phyloP scores from a whole-genome alignment of 2,113 vertebrate species.

The Chionodraco myersi region DNA sequence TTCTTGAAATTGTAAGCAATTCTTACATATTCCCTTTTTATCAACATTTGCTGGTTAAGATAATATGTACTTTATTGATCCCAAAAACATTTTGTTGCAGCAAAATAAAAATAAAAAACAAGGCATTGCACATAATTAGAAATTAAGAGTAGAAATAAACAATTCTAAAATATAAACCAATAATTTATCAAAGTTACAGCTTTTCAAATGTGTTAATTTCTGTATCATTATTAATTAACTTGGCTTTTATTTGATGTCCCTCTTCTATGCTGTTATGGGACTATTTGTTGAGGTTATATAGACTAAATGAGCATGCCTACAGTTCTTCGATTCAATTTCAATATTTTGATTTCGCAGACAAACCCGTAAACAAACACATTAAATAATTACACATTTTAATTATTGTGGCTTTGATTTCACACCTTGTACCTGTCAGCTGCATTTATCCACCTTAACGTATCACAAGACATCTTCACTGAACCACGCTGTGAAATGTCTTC shows the following conservation, averaged over 20 bases:
- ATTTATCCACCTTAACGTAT: neutral
- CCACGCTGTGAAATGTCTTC: constrained; percentile 6
- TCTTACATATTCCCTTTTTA: neutral
- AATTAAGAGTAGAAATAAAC: too few relatives aligned
- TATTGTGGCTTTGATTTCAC: neutral
- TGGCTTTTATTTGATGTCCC: neutral
- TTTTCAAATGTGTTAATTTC: neutral
- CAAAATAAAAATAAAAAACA: too few relatives aligned
- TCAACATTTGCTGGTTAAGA: neutral
- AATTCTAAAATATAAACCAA: too few relatives aligned
- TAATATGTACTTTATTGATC: too few relatives aligned
- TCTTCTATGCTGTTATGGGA: neutral
- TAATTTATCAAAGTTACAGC: too few relatives aligned
- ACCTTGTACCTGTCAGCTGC: neutral
- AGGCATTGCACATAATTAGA: too few relatives aligned
- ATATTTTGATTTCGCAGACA: neutral
- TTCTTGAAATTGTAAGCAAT: neutral
- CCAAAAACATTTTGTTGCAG: too few relatives aligned
- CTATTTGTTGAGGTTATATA: neutral
- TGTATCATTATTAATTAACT: neutral
- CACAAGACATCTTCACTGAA: neutral
- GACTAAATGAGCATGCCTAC: neutral
- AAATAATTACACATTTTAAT: neutral
- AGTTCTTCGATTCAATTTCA: neutral
- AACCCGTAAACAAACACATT: neutral